Percentiles rank a stretch among this genome's conserved stretches.
Evolutionary conservation across 2,797 vertebrate genomes (phyloP).

Genomic region (Notoglanidium macrostoma): DNA sequence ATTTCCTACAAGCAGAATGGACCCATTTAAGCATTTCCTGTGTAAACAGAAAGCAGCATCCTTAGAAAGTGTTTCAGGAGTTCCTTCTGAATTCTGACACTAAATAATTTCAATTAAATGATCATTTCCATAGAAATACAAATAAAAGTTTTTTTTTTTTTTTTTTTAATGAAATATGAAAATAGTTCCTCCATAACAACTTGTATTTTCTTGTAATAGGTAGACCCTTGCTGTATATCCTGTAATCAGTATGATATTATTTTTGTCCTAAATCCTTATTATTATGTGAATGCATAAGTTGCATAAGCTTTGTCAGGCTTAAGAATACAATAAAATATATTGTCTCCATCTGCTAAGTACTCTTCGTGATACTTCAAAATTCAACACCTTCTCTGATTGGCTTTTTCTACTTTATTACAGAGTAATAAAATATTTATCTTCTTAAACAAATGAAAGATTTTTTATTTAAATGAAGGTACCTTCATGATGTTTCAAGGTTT

Average conservation of each 20-base stretch:
- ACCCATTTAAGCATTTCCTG: slow-evolving; percentile 32
- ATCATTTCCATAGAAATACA: not conserved
- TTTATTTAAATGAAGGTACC: not conserved
- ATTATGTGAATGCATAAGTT: not conserved
- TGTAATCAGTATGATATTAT: not conserved
- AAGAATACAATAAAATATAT: not conserved
- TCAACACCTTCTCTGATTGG: not conserved
- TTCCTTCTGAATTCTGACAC: not conserved
- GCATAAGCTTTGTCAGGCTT: not conserved
- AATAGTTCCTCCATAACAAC: not conserved
- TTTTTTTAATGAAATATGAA: not conserved
- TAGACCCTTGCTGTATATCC: not conserved
- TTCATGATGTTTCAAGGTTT: too few species aligned
- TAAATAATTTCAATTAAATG: too few species aligned
- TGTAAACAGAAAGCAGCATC: not conserved
- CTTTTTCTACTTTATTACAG: not conserved
- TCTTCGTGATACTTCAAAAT: not conserved
- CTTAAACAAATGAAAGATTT: not conserved
- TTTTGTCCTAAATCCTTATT: not conserved
- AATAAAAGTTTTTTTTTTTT: not conserved
- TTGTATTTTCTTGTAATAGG: not conserved
- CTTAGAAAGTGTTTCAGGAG: not conserved
- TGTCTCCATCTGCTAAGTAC: slow-evolving; percentile 21
- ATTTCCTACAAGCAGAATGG: not conserved
- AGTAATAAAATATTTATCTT: not conserved